phyloP scores from a whole-genome alignment of 2,797 vertebrate genomes.

The Eospalax fontanierii region DNA sequence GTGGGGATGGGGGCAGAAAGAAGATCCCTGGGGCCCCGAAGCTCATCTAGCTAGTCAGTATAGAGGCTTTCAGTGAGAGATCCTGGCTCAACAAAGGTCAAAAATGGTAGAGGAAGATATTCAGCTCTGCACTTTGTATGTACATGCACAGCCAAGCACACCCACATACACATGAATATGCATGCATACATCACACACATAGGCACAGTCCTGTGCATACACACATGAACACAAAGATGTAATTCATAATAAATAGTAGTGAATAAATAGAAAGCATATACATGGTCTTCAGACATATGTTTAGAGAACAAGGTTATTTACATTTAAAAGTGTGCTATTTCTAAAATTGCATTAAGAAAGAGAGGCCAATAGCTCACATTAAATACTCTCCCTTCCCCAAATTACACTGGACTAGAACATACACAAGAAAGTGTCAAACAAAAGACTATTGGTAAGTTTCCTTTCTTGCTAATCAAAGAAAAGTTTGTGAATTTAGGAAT shows the following conservation, averaged over 20 bases:
- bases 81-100: background rate
- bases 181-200: background rate
- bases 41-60: background rate
- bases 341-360: conserved; percentile 59
- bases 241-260: conserved; percentile 48
- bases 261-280: conserved; percentile 64
- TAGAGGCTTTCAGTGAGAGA: background rate
- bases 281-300: conserved; percentile 68
- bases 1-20: background rate
- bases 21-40: too few species aligned
- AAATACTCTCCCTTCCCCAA: conserved; percentile 27
- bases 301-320: conserved; percentile 47
- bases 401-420: conserved; percentile 36
- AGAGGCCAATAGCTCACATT: conserved; percentile 5
- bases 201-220: too few species aligned
- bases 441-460: background rate
- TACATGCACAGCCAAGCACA: background rate
- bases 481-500: conserved; percentile 55
- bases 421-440: background rate
- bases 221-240: background rate
- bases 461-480: conserved; percentile 66
- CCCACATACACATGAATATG: background rate
- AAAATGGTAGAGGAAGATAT: background rate
- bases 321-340: conserved; percentile 61
- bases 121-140: background rate